Conservation (phyloP, 2,113 vertebrate species). For the Tragelaphus strepsiceros region DNA sequence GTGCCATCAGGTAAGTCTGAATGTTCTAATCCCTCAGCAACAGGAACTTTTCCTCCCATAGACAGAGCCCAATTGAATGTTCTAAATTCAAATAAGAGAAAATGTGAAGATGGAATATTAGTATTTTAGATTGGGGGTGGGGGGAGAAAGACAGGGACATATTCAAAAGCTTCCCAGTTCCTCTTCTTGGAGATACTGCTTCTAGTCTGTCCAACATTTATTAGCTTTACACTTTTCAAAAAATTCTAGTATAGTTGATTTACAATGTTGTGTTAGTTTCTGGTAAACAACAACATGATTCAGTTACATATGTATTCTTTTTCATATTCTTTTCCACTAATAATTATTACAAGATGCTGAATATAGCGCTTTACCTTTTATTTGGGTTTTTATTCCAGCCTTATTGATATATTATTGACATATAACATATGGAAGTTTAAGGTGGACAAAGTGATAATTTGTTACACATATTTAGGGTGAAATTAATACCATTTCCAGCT, state of each 20-base stretch:
- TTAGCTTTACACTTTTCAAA: background rate
- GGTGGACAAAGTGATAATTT: background rate
- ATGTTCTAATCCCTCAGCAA: slow-evolving; percentile 92
- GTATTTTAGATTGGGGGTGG: background rate
- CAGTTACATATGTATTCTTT: background rate
- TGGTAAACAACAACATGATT: background rate
- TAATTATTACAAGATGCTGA: background rate
- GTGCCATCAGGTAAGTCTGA: slow-evolving; percentile 92
- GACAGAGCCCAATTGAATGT: slow-evolving; percentile 96
- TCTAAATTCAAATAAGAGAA: slow-evolving; percentile 72
- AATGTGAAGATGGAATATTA: background rate
- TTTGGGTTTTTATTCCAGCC: background rate
- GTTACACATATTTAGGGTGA: background rate
- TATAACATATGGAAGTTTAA: background rate
- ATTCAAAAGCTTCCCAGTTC: background rate
- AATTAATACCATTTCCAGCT: background rate
- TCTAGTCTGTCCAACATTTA: background rate
- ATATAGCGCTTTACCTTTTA: background rate
- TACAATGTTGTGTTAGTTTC: background rate
- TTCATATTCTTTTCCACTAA: background rate
- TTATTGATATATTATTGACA: background rate
- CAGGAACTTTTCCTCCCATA: slow-evolving; percentile 93
- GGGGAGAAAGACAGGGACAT: background rate
- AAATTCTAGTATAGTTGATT: background rate
- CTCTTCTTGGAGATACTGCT: background rate